Conservation (phyloP, 2,888 invertebrate genomes). For the Dasysyrphus tricinctus region DNA sequence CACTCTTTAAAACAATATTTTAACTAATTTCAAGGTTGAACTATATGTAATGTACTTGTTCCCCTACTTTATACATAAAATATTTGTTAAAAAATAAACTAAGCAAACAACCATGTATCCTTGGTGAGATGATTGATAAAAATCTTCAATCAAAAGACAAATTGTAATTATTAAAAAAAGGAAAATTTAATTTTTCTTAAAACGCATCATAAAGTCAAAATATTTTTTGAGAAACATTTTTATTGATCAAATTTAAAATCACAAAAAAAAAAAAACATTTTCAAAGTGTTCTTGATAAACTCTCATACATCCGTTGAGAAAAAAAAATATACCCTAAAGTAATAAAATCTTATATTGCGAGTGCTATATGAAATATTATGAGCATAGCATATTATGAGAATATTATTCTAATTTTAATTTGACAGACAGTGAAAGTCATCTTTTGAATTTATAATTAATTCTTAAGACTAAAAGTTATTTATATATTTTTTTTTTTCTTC, state of each 20-base stretch:
- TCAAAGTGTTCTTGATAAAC: not conserved
- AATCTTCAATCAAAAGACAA: not conserved
- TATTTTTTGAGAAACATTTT: not conserved
- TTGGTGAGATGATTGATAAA: not conserved
- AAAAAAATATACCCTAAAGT: too few species aligned
- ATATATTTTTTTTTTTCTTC: not conserved
- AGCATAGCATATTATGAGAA: not conserved
- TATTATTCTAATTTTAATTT: constrained; percentile 19
- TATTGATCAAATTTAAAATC: constrained; percentile 3
- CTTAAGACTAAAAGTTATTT: constrained; percentile 23
- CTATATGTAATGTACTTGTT: too few species aligned
- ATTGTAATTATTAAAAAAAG: not conserved
- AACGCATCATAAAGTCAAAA: not conserved
- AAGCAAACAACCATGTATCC: too few species aligned
- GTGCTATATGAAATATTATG: constrained; percentile 11
- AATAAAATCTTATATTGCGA: constrained; percentile 6
- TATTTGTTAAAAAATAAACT: too few species aligned
- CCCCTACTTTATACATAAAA: too few species aligned
- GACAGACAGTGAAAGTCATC: constrained; percentile 33
- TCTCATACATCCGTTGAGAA: not conserved
- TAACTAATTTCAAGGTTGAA: too few species aligned
- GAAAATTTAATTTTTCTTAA: not conserved
- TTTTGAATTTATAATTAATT: constrained; percentile 34
- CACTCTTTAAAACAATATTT: too few species aligned
- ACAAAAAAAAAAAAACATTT: not conserved